A percentile compares a stretch with the other conserved stretches of the same genome.
Evolutionary conservation across 53 echinoderm and acorn worm species (phyloP).

Genomic region (Glandiceps talaboti): DNA sequence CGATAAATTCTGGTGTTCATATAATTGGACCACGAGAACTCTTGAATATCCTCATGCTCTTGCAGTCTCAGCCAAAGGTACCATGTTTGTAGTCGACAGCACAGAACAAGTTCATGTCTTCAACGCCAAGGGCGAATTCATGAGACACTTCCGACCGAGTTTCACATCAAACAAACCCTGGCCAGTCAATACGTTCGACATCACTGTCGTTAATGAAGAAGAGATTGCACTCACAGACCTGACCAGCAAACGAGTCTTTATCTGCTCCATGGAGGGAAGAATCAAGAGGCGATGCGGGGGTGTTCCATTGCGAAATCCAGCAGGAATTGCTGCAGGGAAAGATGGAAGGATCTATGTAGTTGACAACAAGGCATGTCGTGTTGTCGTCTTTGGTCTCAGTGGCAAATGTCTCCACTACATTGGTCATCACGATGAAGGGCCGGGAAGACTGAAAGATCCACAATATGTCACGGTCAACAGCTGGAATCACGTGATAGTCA

Average conservation of each 20-base stretch:
- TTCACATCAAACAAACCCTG: neutral
- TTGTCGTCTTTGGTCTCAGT: neutral
- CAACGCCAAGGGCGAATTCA: neutral
- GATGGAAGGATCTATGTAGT: slow-evolving; percentile 71
- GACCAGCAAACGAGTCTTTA: neutral
- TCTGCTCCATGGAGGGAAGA: neutral
- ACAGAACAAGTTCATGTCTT: neutral
- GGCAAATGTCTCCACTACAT: neutral
- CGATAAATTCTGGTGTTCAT: neutral
- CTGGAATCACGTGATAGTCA: slow-evolving; percentile 49
- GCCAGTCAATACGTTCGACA: neutral
- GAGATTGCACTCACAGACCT: neutral
- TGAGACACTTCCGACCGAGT: neutral
- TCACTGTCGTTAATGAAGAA: neutral
- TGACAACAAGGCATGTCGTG: neutral
- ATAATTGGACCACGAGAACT: neutral
- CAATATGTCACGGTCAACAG: slow-evolving; percentile 39
- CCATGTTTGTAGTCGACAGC: neutral
- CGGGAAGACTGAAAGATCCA: neutral
- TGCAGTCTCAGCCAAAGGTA: neutral
- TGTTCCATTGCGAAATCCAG: slow-evolving; percentile 14
- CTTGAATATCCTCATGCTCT: neutral
- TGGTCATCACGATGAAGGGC: neutral
- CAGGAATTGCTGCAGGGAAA: slow-evolving; percentile 68
- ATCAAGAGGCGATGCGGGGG: neutral